Conservation (phyloP, 2,888 invertebrate species). For the Scaptodrosophila latifasciaeformis region DNA sequence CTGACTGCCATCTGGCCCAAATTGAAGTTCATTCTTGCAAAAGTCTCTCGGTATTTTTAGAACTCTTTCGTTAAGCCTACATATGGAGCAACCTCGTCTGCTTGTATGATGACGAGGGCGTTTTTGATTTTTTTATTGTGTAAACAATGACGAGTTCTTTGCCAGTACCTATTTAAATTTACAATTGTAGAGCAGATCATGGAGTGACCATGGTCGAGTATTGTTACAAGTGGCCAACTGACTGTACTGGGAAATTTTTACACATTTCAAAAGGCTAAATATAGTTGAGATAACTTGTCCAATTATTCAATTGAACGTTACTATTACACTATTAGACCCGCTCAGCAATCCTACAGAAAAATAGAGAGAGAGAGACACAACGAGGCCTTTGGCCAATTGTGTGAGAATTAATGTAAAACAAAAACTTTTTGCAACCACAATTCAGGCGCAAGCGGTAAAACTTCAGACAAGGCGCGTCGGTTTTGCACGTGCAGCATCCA, state of each 20-base stretch:
- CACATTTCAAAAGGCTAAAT: constrained; percentile 46
- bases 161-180: constrained; percentile 62
- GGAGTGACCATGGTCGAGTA: constrained; percentile 2
- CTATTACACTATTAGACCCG: too few relatives aligned
- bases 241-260: constrained; percentile 20
- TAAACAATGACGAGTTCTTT: constrained; percentile 58
- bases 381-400: constrained; percentile 7
- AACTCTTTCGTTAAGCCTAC: neutral
- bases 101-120: too few relatives aligned
- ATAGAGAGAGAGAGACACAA: constrained; percentile 8
- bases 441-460: constrained; percentile 55
- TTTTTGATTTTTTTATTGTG: constrained; percentile 40
- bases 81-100: neutral
- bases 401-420: constrained; percentile 9
- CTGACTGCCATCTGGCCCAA: constrained; percentile 34
- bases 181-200: constrained; percentile 15
- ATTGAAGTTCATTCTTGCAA: constrained; percentile 47
- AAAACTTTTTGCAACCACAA: constrained; percentile 61
- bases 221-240: constrained; percentile 27
- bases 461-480: constrained; percentile 30
- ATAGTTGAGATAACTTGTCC: constrained; percentile 45
- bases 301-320: too few relatives aligned
- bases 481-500: constrained; percentile 61
- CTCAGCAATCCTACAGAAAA: constrained; percentile 14
- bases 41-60: constrained; percentile 37